A percentile compares a stretch with the other conserved stretches of the same genome.
phyloP scores from a whole-genome alignment of 2,113 vertebrate genomes.

The Cavia porcellus region DNA sequence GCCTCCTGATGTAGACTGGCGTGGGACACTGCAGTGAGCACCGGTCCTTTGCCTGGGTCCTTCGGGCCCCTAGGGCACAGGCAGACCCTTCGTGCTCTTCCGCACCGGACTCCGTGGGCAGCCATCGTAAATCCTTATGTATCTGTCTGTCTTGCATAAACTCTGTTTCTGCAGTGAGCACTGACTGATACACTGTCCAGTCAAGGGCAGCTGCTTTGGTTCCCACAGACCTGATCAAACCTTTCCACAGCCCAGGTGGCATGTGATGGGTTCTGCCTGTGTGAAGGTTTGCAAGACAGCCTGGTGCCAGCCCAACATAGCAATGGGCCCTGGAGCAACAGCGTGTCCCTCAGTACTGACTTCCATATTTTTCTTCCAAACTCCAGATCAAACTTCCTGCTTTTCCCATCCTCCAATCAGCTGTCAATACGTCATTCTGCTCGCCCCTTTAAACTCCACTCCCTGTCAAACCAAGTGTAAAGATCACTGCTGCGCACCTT shows the following conservation, averaged over 20 bases:
- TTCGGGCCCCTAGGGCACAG: background rate
- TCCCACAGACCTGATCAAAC: background rate
- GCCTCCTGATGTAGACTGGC: background rate
- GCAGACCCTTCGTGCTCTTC: background rate
- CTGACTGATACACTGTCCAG: background rate
- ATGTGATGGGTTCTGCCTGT: too few relatives aligned
- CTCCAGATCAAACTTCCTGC: too few relatives aligned
- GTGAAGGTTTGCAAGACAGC: too few relatives aligned
- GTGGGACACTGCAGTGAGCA: background rate
- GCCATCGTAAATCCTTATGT: background rate
- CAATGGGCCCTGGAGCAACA: too few relatives aligned
- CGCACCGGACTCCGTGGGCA: background rate
- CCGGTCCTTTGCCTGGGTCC: too few relatives aligned
- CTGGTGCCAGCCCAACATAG: too few relatives aligned
- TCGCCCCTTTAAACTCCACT: too few relatives aligned
- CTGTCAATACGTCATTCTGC: too few relatives aligned
- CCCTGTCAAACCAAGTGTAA: too few relatives aligned
- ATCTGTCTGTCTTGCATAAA: background rate
- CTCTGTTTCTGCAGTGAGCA: background rate
- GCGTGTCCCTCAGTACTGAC: too few relatives aligned
- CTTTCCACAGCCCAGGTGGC: background rate
- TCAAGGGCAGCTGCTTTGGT: background rate
- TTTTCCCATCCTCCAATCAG: too few relatives aligned
- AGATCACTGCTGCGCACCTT: background rate
- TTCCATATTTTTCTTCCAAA: too few relatives aligned